Conservation (phyloP, 1,140 invertebrate genomes). For the Drosophila arizonae region DNA sequence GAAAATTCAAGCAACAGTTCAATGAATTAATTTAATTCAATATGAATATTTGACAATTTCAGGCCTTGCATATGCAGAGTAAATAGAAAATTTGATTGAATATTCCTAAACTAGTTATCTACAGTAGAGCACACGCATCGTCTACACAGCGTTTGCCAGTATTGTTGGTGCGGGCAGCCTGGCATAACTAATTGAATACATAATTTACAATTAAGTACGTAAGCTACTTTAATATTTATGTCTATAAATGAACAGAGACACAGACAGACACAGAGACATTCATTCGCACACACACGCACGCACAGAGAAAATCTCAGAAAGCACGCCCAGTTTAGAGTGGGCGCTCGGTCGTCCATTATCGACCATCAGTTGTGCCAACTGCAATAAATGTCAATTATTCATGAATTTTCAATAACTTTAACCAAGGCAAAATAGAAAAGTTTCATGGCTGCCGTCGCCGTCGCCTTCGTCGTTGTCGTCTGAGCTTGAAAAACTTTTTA, state of each 20-base stretch:
- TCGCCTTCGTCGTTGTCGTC: slow-evolving; percentile 28
- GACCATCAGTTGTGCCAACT: slow-evolving; percentile 78
- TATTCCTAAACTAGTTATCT: slow-evolving; percentile 1
- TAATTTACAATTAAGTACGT: slow-evolving; percentile 79
- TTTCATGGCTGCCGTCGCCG: slow-evolving; percentile 36
- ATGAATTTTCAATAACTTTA: slow-evolving; percentile 80
- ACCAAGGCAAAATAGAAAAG: slow-evolving; percentile 70
- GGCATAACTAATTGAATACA: slow-evolving; percentile 76
- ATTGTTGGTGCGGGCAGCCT: slow-evolving; percentile 31
- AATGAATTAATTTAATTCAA: background rate
- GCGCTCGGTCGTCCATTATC: slow-evolving; percentile 59
- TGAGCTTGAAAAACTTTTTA: slow-evolving; percentile 70
- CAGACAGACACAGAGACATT: slow-evolving; percentile 20
- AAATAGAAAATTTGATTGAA: slow-evolving; percentile 7
- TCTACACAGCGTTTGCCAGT: background rate
- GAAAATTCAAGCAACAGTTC: background rate
- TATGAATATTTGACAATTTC: background rate
- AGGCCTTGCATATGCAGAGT: background rate
- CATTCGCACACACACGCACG: slow-evolving; percentile 20
- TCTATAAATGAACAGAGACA: slow-evolving; percentile 57
- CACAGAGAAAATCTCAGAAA: slow-evolving; percentile 5
- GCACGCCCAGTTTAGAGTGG: background rate
- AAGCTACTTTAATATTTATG: slow-evolving; percentile 81
- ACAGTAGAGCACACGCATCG: background rate
- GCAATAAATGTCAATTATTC: slow-evolving; percentile 81